These are phyloP conservation scores for Tachuris rubrigastra DNA, from an alignment of 2,113 vertebrate species.

Conservation along the genomic window DNA sequence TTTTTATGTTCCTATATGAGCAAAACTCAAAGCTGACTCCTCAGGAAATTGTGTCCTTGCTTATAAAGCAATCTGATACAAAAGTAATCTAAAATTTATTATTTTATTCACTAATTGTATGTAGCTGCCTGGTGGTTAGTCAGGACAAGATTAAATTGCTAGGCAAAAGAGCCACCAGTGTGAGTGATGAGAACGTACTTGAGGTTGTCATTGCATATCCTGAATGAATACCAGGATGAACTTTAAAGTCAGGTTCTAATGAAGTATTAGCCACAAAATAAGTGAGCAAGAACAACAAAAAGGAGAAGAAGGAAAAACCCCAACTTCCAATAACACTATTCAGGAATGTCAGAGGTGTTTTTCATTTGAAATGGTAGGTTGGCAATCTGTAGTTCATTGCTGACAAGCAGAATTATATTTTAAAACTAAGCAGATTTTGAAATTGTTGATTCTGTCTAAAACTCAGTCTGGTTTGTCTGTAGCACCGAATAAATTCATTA, in stretches of 20 bases:
- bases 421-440: neutral
- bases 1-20: neutral
- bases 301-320: neutral
- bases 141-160: neutral
- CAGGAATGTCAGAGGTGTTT: neutral
- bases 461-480: neutral
- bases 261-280: neutral
- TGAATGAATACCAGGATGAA: neutral
- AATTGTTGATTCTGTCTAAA: neutral
- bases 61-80: neutral
- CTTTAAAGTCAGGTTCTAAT: neutral
- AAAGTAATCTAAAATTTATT: neutral
- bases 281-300: neutral
- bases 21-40: neutral
- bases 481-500: conserved; percentile 19
- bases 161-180: neutral
- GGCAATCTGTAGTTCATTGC: neutral
- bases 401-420: conserved; percentile 6
- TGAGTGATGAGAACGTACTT: neutral
- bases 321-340: neutral
- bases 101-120: neutral
- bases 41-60: neutral
- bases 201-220: neutral
- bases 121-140: neutral
- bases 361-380: neutral